These are phyloP conservation scores for Nemopilema nomurai DNA, from an alignment of 30 jellyfish, hydroid and myxozoan species.

Conservation along the genomic window DNA sequence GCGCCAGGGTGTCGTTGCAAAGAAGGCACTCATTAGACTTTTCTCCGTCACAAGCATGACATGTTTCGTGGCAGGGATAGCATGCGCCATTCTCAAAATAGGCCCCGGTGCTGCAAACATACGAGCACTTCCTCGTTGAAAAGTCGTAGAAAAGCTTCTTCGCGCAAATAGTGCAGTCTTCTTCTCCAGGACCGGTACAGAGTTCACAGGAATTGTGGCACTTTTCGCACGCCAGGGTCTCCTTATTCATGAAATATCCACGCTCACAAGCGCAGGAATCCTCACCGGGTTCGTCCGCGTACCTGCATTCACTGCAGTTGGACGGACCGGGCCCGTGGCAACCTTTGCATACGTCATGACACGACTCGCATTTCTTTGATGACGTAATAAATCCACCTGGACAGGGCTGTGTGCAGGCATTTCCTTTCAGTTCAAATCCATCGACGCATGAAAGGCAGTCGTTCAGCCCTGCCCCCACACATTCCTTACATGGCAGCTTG, in stretches of 20 bases:
- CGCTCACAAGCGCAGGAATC: slow-evolving; percentile 15
- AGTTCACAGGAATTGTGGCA: slow-evolving; percentile 25
- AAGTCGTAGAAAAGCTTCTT: slow-evolving; percentile 18
- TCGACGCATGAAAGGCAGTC: slow-evolving; percentile 29
- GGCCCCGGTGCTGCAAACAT: slow-evolving; percentile 16
- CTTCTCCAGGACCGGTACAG: slow-evolving; percentile 50
- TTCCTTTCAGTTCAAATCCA: slow-evolving; percentile 8
- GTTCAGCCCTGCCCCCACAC: slow-evolving; percentile 11
- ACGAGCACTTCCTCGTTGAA: slow-evolving; percentile 8
- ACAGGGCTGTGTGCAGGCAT: slow-evolving; percentile 40
- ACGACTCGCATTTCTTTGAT: slow-evolving; percentile 1
- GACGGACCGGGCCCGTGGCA: slow-evolving; percentile 18
- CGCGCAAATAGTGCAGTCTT: slow-evolving; percentile 48
- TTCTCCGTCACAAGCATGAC: slow-evolving; percentile 64
- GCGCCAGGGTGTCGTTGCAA: slow-evolving; percentile 35
- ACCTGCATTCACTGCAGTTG: slow-evolving; percentile 44
- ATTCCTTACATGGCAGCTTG: slow-evolving; percentile 19
- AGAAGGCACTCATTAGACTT: slow-evolving; percentile 29
- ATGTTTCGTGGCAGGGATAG: slow-evolving; percentile 64
- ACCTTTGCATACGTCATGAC: slow-evolving; percentile 40
- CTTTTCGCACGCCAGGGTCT: slow-evolving; percentile 6
- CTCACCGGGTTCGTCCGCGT: slow-evolving; percentile 7
- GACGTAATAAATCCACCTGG: slow-evolving; percentile 14
- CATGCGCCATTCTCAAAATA: slow-evolving; percentile 44
- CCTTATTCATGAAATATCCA: slow-evolving; percentile 15